Conservation (phyloP, 1,140 invertebrate species). For the Euura saliciscinereae region DNA sequence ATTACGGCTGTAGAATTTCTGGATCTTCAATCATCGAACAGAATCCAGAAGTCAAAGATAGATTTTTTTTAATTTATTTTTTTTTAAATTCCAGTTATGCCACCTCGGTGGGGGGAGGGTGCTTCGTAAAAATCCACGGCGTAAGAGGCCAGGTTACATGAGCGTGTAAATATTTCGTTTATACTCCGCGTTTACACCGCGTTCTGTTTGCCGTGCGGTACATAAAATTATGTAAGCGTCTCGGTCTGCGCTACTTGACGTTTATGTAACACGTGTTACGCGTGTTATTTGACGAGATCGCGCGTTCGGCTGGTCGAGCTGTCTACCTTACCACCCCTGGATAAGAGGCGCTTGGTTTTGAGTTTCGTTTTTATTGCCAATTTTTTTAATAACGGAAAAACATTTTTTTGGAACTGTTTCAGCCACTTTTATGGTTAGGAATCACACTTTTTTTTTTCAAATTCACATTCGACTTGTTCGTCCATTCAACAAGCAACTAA, state of each 20-base stretch:
- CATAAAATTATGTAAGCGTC: slow-evolving; percentile 42
- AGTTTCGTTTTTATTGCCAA: not conserved
- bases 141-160: slow-evolving; percentile 47
- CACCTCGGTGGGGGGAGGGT: not conserved
- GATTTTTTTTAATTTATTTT: no score
- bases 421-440: no score
- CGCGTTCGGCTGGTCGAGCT: slow-evolving; percentile 34
- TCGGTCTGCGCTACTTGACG: slow-evolving; percentile 27
- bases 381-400: not conserved
- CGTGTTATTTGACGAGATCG: not conserved
- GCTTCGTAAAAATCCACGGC: slow-evolving; percentile 7
- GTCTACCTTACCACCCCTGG: not conserved
- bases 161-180: slow-evolving; percentile 53
- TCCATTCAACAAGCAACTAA: not conserved
- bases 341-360: not conserved
- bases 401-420: not conserved
- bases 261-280: slow-evolving; percentile 39
- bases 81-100: not conserved
- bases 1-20: no score
- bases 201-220: slow-evolving; percentile 19
- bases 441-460: not conserved
- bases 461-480: not conserved
- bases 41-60: no score
- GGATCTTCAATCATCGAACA: no score
- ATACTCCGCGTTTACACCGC: slow-evolving; percentile 26